These are phyloP conservation scores for Drosophila busckii DNA, from an alignment of 1,140 invertebrate species.

Conservation along the genomic window DNA sequence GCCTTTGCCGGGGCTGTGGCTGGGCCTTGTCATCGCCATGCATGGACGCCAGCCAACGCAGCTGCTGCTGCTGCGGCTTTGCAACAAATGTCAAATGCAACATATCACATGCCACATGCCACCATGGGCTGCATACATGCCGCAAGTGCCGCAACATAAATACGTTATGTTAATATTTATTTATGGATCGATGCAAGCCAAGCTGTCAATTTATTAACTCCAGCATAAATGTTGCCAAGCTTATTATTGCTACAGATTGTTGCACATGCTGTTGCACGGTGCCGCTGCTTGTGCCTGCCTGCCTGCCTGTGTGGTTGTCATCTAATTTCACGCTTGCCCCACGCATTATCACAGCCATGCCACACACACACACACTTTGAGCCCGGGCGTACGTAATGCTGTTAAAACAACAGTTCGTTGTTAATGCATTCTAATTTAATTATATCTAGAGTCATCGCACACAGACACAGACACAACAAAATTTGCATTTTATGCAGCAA, in stretches of 20 bases:
- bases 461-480: constrained; percentile 21
- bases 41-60: no score
- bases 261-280: no score
- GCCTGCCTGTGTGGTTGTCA: constrained; percentile 22
- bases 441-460: constrained; percentile 16
- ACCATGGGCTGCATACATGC: no score
- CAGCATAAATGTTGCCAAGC: no score
- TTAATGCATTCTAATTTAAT: constrained; percentile 59
- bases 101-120: not conserved
- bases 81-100: constrained; percentile 11
- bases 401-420: constrained; percentile 53
- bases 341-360: constrained; percentile 1
- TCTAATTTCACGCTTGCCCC: constrained; percentile 47
- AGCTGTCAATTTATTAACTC: no score
- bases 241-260: no score
- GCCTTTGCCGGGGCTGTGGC: no score
- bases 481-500: constrained; percentile 55
- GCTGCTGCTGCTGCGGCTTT: constrained; percentile 26
- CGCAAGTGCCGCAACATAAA: not conserved
- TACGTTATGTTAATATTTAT: no score
- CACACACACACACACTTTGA: no score
- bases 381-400: no score
- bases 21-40: no score
- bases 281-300: not conserved
- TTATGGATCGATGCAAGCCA: no score